A percentile compares a stretch with the other conserved stretches of the same genome.
These are phyloP conservation scores for Melanotaenia duboulayi DNA, from an alignment of 2,113 vertebrate genomes.

Conservation along the genomic window DNA sequence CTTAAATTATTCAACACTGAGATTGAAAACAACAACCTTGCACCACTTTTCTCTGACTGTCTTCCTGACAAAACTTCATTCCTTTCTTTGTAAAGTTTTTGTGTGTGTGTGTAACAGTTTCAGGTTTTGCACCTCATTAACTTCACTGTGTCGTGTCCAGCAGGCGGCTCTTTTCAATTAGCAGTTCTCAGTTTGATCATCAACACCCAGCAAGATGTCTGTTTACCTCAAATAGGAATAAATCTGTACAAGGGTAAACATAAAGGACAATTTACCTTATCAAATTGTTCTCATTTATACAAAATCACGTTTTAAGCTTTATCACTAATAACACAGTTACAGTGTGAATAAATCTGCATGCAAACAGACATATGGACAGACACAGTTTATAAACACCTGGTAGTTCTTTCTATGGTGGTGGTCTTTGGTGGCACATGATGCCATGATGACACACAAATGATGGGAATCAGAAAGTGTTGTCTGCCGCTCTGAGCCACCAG, in stretches of 20 bases:
- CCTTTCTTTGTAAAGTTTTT: slow-evolving; percentile 14
- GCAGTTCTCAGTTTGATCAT: slow-evolving; percentile 47
- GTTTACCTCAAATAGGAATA: slow-evolving; percentile 18
- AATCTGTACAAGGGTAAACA: slow-evolving; percentile 2
- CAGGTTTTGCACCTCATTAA: slow-evolving; percentile 15
- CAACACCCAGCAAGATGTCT: slow-evolving; percentile 43
- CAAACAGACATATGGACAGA: no score
- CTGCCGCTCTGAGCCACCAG: slow-evolving; percentile 59
- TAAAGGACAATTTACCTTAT: background rate
- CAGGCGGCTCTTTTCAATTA: slow-evolving; percentile 67
- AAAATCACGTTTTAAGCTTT: background rate
- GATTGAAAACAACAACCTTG: slow-evolving; percentile 37
- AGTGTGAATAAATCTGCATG: no score
- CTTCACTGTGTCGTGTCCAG: slow-evolving; percentile 19
- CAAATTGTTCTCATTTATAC: background rate
- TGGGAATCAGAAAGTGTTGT: background rate
- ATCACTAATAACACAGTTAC: no score
- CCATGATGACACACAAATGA: background rate
- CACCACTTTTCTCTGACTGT: background rate
- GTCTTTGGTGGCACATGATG: background rate
- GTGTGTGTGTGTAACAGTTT: slow-evolving; percentile 19
- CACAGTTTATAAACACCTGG: no score
- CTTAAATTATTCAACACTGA: slow-evolving; percentile 41
- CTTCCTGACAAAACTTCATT: background rate
- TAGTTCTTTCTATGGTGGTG: no score